Evolutionary conservation across 2,888 invertebrate species (phyloP), one percentile per base, ranked within the genome.

Genomic region (Hyposoter didymator): DNA sequence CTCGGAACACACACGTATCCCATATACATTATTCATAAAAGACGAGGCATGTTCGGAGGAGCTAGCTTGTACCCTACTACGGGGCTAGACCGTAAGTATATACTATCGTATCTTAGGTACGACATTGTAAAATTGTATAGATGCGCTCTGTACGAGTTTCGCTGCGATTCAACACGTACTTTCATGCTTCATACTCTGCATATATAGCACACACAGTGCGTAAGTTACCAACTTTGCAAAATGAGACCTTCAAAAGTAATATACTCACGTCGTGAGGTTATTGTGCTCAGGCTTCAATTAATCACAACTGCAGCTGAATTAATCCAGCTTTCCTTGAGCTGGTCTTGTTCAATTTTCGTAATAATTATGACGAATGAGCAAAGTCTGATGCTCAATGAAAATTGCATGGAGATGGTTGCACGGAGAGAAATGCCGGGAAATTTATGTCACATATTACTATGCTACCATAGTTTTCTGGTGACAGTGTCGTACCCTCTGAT

Each of bases 11-110:
- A 83, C 85, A 62, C 83, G 85, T 83, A 83, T 83, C 66, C 66
- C 81, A 49, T 67, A 85, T 85, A 69, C 83, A 85, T 85, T 85
- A 85, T 85, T 85, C 85, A 85, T 85, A 83, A 85, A 81, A 78
- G 45, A 72, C 78, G 83, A 78, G 83, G 73, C 73, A 80, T 78
- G 76, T 74, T 72, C 69, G 76, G 45, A 67, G 59, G 70, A 52
- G 69, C 47, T 55, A 69, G 52, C 82, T 69, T 52, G 22, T 47
- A 75, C 70, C 64, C 62, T 49, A 64, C 67, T 45, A 47, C 39
- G 43, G 32, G 72, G 59, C 28, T 59, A 67, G 47, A 64, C 39
- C 19, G 32, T 73, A 62, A 66, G 47, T 66, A 66, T 74, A 80
- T 39, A 39, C 39, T 39, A 39, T 73, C 76, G 52, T 47, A 72